Conservation (phyloP, 2,888 invertebrate genomes). For the Cryptocheilus praepositus region DNA sequence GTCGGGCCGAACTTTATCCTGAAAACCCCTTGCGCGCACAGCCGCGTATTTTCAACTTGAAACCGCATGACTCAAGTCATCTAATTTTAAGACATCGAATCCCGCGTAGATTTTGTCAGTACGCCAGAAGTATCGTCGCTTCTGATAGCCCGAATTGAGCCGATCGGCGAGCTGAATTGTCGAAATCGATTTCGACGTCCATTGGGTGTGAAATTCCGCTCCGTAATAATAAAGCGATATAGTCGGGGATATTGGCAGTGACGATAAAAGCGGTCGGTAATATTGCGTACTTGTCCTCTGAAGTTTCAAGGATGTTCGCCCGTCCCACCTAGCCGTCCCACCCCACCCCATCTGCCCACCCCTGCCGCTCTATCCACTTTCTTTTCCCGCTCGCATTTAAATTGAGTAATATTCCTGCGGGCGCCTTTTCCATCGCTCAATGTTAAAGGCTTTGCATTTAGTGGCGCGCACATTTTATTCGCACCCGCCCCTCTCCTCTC, state of each 20-base stretch:
- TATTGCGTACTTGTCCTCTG: slow-evolving; percentile 40
- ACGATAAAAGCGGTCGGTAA: slow-evolving; percentile 13
- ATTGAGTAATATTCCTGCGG: slow-evolving; percentile 51
- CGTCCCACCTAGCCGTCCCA: slow-evolving; percentile 14
- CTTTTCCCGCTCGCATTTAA: slow-evolving; percentile 49
- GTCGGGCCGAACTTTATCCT: too few relatives aligned
- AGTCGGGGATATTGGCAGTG: slow-evolving; percentile 4
- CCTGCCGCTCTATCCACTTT: slow-evolving; percentile 27
- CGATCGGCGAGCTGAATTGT: too few relatives aligned
- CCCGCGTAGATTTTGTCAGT: too few relatives aligned
- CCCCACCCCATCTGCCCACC: slow-evolving; percentile 12
- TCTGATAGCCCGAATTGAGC: too few relatives aligned
- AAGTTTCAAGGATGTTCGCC: slow-evolving; percentile 44
- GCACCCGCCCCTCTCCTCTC: slow-evolving; percentile 19
- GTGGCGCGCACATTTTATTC: slow-evolving; percentile 52
- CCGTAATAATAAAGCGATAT: slow-evolving; percentile 3
- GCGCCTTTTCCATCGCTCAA: slow-evolving; percentile 41
- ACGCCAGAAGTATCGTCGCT: too few relatives aligned
- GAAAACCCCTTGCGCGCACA: too few relatives aligned
- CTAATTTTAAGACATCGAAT: too few relatives aligned
- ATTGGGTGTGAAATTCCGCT: too few relatives aligned
- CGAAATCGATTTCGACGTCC: too few relatives aligned
- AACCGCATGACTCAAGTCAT: too few relatives aligned
- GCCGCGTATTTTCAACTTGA: too few relatives aligned
- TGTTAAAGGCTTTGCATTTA: slow-evolving; percentile 55